Conservation (phyloP, 1,140 invertebrate genomes). For the Linepithema humile region DNA sequence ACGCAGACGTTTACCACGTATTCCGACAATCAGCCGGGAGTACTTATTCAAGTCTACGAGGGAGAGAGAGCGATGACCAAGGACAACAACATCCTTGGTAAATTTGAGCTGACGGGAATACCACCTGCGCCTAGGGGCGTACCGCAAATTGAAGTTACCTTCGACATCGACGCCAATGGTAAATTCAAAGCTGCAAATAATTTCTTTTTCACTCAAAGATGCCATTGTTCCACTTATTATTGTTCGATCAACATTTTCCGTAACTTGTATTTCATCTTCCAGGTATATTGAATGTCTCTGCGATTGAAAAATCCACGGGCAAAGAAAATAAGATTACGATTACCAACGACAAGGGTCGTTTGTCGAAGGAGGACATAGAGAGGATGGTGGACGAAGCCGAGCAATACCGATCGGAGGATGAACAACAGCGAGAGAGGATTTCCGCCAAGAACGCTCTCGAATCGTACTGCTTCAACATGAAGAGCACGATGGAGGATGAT, state of each 20-base stretch:
- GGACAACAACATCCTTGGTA: conserved; percentile 92
- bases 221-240: neutral
- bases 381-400: conserved; percentile 90
- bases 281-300: conserved; percentile 87
- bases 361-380: conserved; percentile 93
- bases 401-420: conserved; percentile 88
- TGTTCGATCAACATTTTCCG: neutral
- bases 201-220: neutral
- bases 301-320: conserved; percentile 85
- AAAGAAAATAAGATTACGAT: conserved; percentile 93
- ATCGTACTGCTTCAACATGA: conserved; percentile 97
- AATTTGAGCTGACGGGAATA: conserved; percentile 91
- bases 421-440: conserved; percentile 88
- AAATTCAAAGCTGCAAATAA: neutral
- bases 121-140: conserved; percentile 93
- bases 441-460: conserved; percentile 87
- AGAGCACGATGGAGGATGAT: conserved; percentile 95
- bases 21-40: conserved; percentile 89
- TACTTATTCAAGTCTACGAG: conserved; percentile 91
- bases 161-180: conserved; percentile 89
- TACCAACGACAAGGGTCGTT: conserved; percentile 92
- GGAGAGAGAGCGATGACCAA: conserved; percentile 93
- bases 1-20: conserved; percentile 88
- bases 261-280: conserved; percentile 80
- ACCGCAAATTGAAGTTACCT: conserved; percentile 89